Percentiles rank a stretch among this genome's conserved stretches.
Evolutionary conservation across 2,888 invertebrate genomes (phyloP).

Genomic region (Papilio demoleus): DNA sequence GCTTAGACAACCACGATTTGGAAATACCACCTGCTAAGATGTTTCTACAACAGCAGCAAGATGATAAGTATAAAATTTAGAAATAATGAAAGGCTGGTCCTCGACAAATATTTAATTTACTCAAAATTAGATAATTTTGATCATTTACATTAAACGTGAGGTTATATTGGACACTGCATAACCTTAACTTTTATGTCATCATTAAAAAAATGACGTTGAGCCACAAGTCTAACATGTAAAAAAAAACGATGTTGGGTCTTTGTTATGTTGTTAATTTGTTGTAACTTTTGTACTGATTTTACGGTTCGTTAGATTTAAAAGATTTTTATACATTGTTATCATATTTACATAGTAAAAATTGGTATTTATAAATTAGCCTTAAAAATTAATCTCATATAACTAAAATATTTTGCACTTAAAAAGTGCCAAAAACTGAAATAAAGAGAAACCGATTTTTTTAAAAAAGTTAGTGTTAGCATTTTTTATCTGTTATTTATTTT

Average conservation of each 20-base stretch:
- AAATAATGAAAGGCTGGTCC: constrained; percentile 37
- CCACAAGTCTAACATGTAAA: background rate
- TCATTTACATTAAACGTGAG: background rate
- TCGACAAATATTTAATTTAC: background rate
- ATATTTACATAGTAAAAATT: too few species aligned
- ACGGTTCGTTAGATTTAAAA: too few species aligned
- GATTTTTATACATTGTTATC: background rate
- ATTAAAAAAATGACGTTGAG: background rate
- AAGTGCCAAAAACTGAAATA: background rate
- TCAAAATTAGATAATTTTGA: background rate
- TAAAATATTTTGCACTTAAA: too few species aligned
- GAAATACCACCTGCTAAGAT: constrained; percentile 64
- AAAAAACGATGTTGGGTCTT: background rate
- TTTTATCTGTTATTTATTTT: background rate
- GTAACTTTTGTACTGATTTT: too few species aligned
- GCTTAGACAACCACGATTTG: constrained; percentile 56
- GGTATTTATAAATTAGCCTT: too few species aligned
- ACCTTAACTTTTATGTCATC: background rate
- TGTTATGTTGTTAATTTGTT: background rate
- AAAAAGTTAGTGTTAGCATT: background rate
- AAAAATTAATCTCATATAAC: too few species aligned
- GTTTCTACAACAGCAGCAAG: constrained; percentile 51
- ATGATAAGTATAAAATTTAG: background rate
- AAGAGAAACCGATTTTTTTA: background rate
- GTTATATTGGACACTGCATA: background rate